phyloP scores from a whole-genome alignment of 2,113 vertebrate genomes.

The Caranx ignobilis region DNA sequence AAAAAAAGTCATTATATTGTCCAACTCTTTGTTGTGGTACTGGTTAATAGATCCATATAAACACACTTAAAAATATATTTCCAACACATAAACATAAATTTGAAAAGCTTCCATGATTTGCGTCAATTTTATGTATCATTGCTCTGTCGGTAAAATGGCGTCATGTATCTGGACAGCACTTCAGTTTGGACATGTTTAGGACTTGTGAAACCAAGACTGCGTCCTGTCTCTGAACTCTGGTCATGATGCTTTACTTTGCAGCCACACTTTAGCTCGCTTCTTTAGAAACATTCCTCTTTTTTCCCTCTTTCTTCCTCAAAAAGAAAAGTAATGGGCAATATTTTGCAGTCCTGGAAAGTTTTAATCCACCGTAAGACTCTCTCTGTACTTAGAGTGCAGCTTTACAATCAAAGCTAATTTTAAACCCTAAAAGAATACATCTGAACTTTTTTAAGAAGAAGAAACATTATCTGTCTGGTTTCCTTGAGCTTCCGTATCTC shows the following conservation, averaged over 20 bases:
- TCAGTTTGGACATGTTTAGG: too few species aligned
- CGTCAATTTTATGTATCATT: too few species aligned
- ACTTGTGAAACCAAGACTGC: too few species aligned
- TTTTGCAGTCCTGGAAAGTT: constrained; percentile 56
- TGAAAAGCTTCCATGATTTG: too few species aligned
- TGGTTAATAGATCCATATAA: too few species aligned
- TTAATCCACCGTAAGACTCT: constrained; percentile 64
- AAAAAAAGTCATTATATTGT: too few species aligned
- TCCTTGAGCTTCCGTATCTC: constrained; percentile 49
- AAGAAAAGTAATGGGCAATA: constrained; percentile 35
- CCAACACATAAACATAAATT: too few species aligned
- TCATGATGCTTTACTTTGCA: constrained; percentile 13
- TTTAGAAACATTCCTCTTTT: constrained; percentile 25
- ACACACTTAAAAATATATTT: too few species aligned
- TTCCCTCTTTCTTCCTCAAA: background rate
- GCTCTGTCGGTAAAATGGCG: too few species aligned
- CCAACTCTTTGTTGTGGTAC: too few species aligned
- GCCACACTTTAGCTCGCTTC: constrained; percentile 19
- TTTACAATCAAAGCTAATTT: constrained; percentile 71
- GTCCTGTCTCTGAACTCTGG: too few species aligned
- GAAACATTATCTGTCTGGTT: constrained; percentile 58
- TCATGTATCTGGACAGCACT: too few species aligned
- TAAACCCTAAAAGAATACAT: constrained; percentile 67
- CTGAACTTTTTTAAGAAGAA: constrained; percentile 50
- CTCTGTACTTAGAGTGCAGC: constrained; percentile 39